These are phyloP conservation scores for Chaetodon auriga DNA, from an alignment of 2,113 vertebrate species.

Conservation along the genomic window DNA sequence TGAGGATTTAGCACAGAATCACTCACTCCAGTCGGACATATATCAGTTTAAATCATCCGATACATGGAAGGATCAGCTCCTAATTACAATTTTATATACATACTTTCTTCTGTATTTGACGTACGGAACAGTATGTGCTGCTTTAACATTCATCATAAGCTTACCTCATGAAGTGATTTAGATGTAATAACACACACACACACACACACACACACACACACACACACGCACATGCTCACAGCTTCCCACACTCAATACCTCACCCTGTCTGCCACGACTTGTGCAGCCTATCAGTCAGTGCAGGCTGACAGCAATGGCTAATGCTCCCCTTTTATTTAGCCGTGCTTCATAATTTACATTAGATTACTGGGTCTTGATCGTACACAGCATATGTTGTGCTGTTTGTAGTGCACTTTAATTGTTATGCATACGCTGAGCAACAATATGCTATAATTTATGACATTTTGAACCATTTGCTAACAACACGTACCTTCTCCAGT, in stretches of 20 bases:
- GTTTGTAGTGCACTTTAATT: conserved; percentile 39
- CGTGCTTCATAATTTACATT: conserved; percentile 68
- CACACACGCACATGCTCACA: conserved; percentile 28
- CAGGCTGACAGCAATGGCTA: conserved; percentile 73
- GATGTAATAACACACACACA: conserved; percentile 39
- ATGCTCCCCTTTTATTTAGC: conserved; percentile 74
- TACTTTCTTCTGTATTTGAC: conserved; percentile 33
- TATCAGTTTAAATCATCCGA: conserved; percentile 43
- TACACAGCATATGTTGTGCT: conserved; percentile 22
- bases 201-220: conserved; percentile 41
- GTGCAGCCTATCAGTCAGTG: conserved; percentile 68
- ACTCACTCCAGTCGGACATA: neutral
- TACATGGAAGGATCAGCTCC: conserved; percentile 48
- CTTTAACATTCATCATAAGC: conserved; percentile 57
- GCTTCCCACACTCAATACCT: conserved; percentile 53
- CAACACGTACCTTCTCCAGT: conserved; percentile 5
- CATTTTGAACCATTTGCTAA: conserved; percentile 33
- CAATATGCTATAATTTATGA: conserved; percentile 33
- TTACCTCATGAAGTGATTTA: conserved; percentile 67
- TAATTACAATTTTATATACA: conserved; percentile 51
- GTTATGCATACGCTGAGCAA: conserved; percentile 10
- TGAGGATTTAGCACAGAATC: conserved; percentile 18
- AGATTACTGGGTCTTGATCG: conserved; percentile 59
- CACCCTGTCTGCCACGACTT: conserved; percentile 55
- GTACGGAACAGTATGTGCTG: conserved; percentile 19